Evolutionary conservation across 2,797 vertebrate genomes (phyloP).

Genomic region (Glyptemys insculpta): DNA sequence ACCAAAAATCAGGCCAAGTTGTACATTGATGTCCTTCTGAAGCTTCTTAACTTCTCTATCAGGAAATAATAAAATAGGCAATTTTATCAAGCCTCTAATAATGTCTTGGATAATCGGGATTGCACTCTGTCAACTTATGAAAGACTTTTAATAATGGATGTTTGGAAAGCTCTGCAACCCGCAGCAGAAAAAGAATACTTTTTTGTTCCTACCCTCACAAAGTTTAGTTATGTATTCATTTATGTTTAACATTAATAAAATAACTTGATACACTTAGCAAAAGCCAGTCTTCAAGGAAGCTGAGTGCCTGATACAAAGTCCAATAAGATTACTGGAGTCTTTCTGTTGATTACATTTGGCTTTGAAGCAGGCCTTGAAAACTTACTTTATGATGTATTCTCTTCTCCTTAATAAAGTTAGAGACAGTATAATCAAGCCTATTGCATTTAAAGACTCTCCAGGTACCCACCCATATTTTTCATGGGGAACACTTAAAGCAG

Average conservation of each 20-base stretch:
- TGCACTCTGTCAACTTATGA: neutral
- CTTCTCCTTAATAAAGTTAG: neutral
- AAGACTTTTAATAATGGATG: neutral
- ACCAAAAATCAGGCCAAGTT: neutral
- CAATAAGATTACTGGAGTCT: neutral
- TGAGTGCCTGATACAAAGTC: neutral
- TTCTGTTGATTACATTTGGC: neutral
- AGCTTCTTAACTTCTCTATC: neutral
- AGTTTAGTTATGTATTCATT: neutral
- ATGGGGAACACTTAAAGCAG: neutral
- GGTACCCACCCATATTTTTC: neutral
- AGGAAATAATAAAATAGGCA: neutral
- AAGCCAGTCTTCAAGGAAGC: neutral
- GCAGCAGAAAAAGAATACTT: neutral
- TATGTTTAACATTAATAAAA: neutral
- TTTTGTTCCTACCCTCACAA: neutral
- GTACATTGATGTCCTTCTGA: neutral
- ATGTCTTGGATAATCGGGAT: rapidly evolving
- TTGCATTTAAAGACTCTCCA: neutral
- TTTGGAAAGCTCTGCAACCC: neutral
- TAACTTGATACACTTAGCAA: neutral
- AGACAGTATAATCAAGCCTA: neutral
- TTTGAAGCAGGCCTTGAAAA: neutral
- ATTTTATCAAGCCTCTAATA: neutral
- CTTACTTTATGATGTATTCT: neutral